These are phyloP conservation scores for Xestia c-nigrum DNA, from an alignment of 2,888 invertebrate genomes.

Conservation along the genomic window DNA sequence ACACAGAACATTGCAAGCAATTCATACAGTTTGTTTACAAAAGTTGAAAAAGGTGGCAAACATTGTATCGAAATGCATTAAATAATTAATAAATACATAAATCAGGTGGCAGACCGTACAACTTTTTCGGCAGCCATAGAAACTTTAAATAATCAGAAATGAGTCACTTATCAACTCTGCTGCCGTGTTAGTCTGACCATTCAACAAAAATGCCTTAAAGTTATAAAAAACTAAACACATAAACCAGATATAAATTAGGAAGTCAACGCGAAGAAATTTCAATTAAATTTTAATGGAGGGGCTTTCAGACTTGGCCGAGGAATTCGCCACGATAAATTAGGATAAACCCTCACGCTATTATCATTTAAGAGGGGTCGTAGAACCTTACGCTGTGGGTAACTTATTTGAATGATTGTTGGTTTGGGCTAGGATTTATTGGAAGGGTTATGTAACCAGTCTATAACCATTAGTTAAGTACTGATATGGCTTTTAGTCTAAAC, in stretches of 20 bases:
- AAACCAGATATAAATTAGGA: slow-evolving; percentile 54
- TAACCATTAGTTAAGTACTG: not conserved
- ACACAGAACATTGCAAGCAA: not conserved
- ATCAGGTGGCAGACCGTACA: not conserved
- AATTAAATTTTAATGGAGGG: slow-evolving; percentile 57
- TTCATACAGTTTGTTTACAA: too few relatives aligned
- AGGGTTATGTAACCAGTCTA: not conserved
- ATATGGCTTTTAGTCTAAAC: not conserved
- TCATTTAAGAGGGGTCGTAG: slow-evolving; percentile 20
- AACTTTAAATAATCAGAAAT: not conserved
- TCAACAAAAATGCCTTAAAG: slow-evolving; percentile 4
- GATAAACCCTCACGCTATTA: slow-evolving; percentile 38
- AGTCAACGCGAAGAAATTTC: slow-evolving; percentile 55
- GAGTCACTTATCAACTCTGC: not conserved
- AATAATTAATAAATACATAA: not conserved
- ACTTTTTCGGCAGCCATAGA: not conserved
- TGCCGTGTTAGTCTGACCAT: not conserved
- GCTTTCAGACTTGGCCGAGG: slow-evolving; percentile 26
- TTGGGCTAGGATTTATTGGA: not conserved
- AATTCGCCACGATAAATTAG: slow-evolving; percentile 58
- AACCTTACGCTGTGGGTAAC: not conserved
- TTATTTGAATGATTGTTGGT: slow-evolving; percentile 15
- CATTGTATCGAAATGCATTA: not conserved
- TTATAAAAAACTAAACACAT: slow-evolving; percentile 25
- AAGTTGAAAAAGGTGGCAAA: not conserved